phyloP scores from a whole-genome alignment of 2,113 vertebrate species.

The Colinus virginianus region DNA sequence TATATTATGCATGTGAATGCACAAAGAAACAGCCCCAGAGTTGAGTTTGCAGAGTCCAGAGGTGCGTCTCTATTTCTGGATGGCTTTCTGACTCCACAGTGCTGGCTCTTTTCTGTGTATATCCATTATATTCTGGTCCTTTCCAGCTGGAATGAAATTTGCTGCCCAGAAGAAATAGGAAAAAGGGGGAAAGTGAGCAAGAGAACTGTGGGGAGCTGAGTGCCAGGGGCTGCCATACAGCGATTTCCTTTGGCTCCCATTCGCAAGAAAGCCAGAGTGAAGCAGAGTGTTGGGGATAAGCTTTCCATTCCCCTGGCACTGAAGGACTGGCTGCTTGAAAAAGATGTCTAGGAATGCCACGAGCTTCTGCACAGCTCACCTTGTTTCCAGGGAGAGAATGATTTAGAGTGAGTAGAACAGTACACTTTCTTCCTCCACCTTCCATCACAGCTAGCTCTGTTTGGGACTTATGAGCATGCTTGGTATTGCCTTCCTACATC shows the following conservation, averaged over 20 bases:
- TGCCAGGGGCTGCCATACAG: constrained; percentile 29
- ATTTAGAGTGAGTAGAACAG: background rate
- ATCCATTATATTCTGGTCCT: background rate
- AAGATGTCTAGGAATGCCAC: background rate
- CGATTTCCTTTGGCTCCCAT: background rate
- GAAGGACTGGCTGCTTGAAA: background rate
- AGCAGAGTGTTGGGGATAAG: background rate
- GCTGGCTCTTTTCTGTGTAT: background rate
- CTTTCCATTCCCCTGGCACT: background rate
- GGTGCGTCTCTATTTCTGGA: background rate
- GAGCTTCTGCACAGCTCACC: background rate
- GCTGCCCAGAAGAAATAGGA: background rate
- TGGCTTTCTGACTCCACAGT: background rate
- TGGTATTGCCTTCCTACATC: background rate
- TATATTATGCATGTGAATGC: background rate
- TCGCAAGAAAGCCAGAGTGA: background rate
- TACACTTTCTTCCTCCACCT: background rate
- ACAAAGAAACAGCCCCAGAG: background rate
- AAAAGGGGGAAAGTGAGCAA: background rate
- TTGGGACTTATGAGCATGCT: background rate
- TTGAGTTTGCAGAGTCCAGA: background rate
- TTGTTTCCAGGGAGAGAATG: background rate
- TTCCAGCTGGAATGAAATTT: constrained; percentile 37
- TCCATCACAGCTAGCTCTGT: accelerated
- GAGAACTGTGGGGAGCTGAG: background rate